Evolutionary conservation across 2,113 vertebrate genomes (phyloP), one percentile per base, ranked within the genome.

Genomic region (Pampusana beccarii): DNA sequence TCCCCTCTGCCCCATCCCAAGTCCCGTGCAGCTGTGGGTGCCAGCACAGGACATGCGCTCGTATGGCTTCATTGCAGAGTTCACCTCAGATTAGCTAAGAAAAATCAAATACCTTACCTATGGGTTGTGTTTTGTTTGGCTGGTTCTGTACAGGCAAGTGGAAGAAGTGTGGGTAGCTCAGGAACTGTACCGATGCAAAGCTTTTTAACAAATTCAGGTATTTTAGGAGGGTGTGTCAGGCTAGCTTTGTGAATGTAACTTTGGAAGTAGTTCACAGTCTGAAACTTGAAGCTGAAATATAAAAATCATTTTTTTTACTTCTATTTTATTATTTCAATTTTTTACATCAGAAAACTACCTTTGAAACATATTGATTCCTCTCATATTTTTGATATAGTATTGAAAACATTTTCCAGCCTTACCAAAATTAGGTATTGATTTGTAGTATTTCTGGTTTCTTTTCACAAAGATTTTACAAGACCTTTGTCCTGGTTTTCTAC

Each of bases 371-470:
- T 50, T 44, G 13, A 67, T 75, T 86, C 36, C 13, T 34, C 15
- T 72, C 21, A 40, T 57, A 3, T 51, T 62, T 62, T 67, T 29
- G 0, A 44, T 57, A 44, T 4, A 36, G 9, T 38, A 71, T 56
- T 92, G 57, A 72, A 80, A 91, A 36, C 3, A 16, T 91, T 86
- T 95, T 69, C 13, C 16, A 91, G 44, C 54, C 34, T 38, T 72
- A 24, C n/a, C 50, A 86, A 58, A 69, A 95, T 91, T 64, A 86
- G 24, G 12, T 85, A 64, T 90, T 79, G 66, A 85, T 90, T 92
- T 95, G 88, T 72, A 77, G 26, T 72, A 70, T 80, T 91, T 80
- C 15, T 86, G 34, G 15, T 58, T 88, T 83, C 24, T 92, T 81
- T 79, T 44, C 36, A 34, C 20, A 40, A 44, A 67, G 23, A 33